A percentile compares a stretch with the other conserved stretches of the same genome.
Conservation (phyloP, 2,113 vertebrate genomes). For the Varanus salvator region DNA sequence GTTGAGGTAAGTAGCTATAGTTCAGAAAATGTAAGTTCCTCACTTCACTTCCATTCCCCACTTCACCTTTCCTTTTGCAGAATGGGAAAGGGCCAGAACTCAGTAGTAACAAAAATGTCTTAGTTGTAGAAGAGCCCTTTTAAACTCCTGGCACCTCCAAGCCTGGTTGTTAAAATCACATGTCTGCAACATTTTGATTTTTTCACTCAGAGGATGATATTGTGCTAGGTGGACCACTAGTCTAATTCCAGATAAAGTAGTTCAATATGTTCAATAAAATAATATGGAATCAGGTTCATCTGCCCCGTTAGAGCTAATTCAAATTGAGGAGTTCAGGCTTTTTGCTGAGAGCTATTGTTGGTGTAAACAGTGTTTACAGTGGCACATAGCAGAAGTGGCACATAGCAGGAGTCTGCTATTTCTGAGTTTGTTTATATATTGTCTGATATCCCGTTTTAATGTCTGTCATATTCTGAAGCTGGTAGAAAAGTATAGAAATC, state of each 20-base stretch:
- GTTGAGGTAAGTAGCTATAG: conserved; percentile 86
- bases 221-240: background rate
- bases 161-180: background rate
- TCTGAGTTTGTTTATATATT: background rate
- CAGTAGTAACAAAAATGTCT: background rate
- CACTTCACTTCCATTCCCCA: too few species aligned
- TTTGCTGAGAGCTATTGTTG: background rate
- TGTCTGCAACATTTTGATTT: background rate
- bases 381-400: background rate
- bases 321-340: background rate
- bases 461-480: background rate
- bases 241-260: background rate
- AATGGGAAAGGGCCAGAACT: background rate
- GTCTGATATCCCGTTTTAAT: background rate
- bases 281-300: background rate
- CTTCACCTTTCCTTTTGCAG: background rate
- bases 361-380: background rate
- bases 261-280: background rate
- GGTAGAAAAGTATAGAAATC: background rate
- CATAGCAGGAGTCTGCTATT: background rate
- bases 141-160: background rate
- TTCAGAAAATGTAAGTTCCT: background rate
- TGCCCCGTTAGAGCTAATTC: background rate
- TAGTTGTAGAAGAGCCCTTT: background rate
- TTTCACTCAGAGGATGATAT: background rate